A percentile compares a stretch with the other conserved stretches of the same genome.
phyloP scores from a whole-genome alignment of 2,888 invertebrate genomes.

The Resseliella maxima region DNA sequence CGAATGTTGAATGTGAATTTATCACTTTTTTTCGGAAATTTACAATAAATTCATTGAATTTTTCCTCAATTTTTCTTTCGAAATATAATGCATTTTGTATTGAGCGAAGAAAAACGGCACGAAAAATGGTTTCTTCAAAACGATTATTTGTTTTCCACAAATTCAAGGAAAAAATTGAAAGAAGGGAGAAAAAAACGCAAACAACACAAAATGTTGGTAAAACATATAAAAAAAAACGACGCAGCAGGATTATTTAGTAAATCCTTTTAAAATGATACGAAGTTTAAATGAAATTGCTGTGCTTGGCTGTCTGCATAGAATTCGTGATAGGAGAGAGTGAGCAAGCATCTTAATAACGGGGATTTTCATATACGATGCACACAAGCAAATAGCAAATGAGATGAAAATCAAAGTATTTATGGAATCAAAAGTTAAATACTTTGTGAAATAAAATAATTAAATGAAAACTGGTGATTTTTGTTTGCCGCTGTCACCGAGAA shows the following conservation, averaged over 20 bases:
- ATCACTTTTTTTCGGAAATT: neutral
- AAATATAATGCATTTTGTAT: conserved; percentile 31
- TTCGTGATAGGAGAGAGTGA: too few relatives aligned
- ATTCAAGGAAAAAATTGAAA: neutral
- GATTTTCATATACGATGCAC: neutral
- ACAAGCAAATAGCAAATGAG: neutral
- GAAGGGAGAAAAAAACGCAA: neutral
- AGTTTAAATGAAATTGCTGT: conserved; percentile 27
- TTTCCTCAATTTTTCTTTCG: neutral
- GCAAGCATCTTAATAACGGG: neutral
- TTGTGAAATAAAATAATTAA: conserved; percentile 38
- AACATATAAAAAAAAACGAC: neutral
- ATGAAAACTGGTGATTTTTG: conserved; percentile 19
- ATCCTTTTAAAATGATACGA: conserved; percentile 37
- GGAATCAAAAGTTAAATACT: conserved; percentile 36
- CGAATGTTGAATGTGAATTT: neutral
- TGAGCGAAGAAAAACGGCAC: neutral
- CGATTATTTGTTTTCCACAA: conserved; percentile 10
- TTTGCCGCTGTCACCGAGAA: neutral
- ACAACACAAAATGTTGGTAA: neutral
- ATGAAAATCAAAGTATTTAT: conserved; percentile 51
- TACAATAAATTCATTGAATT: conserved; percentile 26
- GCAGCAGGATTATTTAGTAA: conserved; percentile 8
- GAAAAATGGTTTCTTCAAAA: neutral
- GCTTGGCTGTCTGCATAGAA: too few relatives aligned